phyloP scores from a whole-genome alignment of 2,888 invertebrate genomes.

The Patella depressa region DNA sequence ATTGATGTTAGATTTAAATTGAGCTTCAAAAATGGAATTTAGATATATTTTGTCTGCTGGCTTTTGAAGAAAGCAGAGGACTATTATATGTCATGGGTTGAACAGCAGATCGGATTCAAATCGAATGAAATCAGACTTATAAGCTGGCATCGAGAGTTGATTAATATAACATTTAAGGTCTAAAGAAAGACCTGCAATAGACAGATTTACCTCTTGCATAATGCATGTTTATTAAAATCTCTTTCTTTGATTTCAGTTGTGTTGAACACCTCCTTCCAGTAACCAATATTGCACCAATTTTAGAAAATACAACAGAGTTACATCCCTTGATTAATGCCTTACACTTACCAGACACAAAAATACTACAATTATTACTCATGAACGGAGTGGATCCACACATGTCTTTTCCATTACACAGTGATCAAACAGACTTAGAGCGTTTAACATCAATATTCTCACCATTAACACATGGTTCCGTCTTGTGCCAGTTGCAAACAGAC shows the following conservation, averaged over 20 bases:
- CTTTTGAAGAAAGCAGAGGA: too few relatives aligned
- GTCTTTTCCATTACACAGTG: conserved; percentile 33
- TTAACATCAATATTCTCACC: conserved; percentile 30
- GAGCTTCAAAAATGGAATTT: too few relatives aligned
- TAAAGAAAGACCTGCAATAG: too few relatives aligned
- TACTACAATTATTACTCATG: conserved; percentile 40
- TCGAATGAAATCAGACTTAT: too few relatives aligned
- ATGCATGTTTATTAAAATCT: not conserved
- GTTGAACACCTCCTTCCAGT: conserved; percentile 50
- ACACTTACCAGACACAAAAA: conserved; percentile 39
- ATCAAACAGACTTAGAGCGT: conserved; percentile 32
- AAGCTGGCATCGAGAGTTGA: too few relatives aligned
- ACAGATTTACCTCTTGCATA: too few relatives aligned
- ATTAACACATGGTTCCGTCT: conserved; percentile 34
- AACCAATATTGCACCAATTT: conserved; percentile 41
- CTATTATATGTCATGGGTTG: too few relatives aligned
- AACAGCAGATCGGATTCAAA: too few relatives aligned
- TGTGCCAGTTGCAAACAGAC: conserved; percentile 38
- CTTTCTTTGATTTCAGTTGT: conserved; percentile 45
- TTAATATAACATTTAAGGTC: too few relatives aligned
- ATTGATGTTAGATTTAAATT: not conserved
- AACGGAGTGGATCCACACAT: conserved; percentile 38
- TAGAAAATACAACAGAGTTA: conserved; percentile 37
- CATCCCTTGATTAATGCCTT: conserved; percentile 45
- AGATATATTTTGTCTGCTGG: too few relatives aligned